Evolutionary conservation across 2,113 vertebrate genomes (phyloP).

Genomic region (Lynx canadensis): DNA sequence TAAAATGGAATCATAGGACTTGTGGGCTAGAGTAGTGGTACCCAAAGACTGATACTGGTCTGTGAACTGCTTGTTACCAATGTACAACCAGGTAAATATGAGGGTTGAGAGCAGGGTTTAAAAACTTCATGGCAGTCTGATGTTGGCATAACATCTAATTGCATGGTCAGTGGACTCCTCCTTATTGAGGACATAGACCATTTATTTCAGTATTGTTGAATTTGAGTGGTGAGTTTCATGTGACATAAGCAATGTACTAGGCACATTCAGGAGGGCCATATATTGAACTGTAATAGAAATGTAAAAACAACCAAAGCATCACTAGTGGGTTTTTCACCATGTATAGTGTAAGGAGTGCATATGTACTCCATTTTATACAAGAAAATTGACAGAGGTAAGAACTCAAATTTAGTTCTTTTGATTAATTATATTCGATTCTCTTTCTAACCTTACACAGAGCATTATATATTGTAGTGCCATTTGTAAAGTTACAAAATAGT

Average conservation of each 20-base stretch:
- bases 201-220: not conserved
- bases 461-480: not conserved
- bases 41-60: not conserved
- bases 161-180: not conserved
- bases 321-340: not conserved
- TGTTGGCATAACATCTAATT: not conserved
- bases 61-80: not conserved
- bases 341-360: not conserved
- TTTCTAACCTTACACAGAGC: not conserved
- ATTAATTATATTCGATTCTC: not conserved
- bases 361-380: not conserved
- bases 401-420: not conserved
- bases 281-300: not conserved
- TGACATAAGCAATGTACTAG: accelerated
- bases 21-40: not conserved
- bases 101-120: not conserved
- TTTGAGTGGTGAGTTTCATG: not conserved
- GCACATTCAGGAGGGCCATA: not conserved
- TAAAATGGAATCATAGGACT: not conserved
- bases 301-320: not conserved
- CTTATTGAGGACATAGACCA: not conserved
- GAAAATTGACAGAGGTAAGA: not conserved
- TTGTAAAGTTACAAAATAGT: not conserved
- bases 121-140: not conserved
- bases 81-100: not conserved